Evolutionary conservation across 2,113 vertebrate species (phyloP), one percentile per base, ranked within the genome.

Genomic region (Notothenia coriiceps): DNA sequence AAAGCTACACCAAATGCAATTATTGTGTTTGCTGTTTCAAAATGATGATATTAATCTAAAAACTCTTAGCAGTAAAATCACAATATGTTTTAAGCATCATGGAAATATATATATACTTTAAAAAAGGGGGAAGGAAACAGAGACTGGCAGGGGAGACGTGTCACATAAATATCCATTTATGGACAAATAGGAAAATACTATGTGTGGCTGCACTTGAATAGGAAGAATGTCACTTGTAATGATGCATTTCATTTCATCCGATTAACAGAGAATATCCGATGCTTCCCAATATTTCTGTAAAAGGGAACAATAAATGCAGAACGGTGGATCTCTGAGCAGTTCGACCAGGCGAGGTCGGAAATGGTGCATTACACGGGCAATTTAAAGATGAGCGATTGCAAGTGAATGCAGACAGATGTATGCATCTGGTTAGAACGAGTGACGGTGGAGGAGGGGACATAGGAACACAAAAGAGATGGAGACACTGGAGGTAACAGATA

Each of bases 251-350:
- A 60, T 52, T 78, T 56, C 17, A 52, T 60, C 62, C 33, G 61
- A 55, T 88, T 29, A 47, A 74, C 33, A 46, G 43, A 52, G 84
- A 86, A 85, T 77, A 78, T 65, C 44, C 50, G 29, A 70, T 25
- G 56, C 15, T 61, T 79, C 33, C 22, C 13, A 55, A 55, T 64
- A 35, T 74, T 67, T 70, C 66, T 80, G 35, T 85, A 65, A 46
- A 62, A 46, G 50, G 40, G 50, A 62, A 87, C 4, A 55, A 22
- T 44, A 59, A 46, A 79, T 55, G n/a, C 62, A 54, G 22, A 54
- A 44, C 14, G 51, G 17, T 25, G 20, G 5, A 29, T 74, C 2
- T 61, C 43, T 33, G 17, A 62, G 57, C 64, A 40, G 56, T n/a
- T 69, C 2, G 17, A 59, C 69, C 15, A 59, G 51, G 22, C 22